Conservation (phyloP, 1,140 invertebrate genomes). For the Drosophila nikananu region DNA sequence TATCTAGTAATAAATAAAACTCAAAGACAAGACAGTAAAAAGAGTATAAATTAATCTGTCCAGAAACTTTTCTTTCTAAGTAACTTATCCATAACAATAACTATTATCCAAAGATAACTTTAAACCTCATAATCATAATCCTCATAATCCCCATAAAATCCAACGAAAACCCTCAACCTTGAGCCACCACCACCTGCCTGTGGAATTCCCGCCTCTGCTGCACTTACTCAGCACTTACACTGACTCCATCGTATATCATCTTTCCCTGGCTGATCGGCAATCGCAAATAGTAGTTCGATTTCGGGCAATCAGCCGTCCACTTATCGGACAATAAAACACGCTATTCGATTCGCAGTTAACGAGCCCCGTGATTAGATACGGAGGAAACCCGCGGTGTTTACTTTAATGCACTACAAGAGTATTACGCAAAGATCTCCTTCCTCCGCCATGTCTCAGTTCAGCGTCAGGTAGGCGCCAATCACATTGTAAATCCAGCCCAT, state of each 20-base stretch:
- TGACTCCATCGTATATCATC: conserved; percentile 34
- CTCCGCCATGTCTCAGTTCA: conserved; percentile 38
- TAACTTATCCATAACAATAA: background rate
- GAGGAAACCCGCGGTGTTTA: conserved; percentile 13
- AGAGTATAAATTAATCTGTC: background rate
- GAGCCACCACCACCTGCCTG: background rate
- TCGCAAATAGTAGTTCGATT: conserved; percentile 47
- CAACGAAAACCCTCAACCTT: conserved; percentile 1
- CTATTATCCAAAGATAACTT: background rate
- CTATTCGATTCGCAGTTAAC: conserved; percentile 34
- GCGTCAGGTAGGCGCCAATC: conserved; percentile 73
- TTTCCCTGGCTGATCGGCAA: conserved; percentile 20
- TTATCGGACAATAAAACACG: conserved; percentile 52
- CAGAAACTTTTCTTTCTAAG: background rate
- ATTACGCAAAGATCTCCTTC: conserved; percentile 60
- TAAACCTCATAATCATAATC: background rate
- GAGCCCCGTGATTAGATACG: conserved; percentile 46
- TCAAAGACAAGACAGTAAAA: too few relatives aligned
- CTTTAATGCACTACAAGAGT: conserved; percentile 42
- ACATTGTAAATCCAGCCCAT: conserved; percentile 88
- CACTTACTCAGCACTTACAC: conserved; percentile 24
- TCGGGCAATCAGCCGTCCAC: conserved; percentile 38
- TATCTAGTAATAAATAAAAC: background rate
- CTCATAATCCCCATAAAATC: background rate
- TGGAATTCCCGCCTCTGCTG: background rate